Conservation (phyloP, 2,888 invertebrate species). For the Silvanus unidentatus region DNA sequence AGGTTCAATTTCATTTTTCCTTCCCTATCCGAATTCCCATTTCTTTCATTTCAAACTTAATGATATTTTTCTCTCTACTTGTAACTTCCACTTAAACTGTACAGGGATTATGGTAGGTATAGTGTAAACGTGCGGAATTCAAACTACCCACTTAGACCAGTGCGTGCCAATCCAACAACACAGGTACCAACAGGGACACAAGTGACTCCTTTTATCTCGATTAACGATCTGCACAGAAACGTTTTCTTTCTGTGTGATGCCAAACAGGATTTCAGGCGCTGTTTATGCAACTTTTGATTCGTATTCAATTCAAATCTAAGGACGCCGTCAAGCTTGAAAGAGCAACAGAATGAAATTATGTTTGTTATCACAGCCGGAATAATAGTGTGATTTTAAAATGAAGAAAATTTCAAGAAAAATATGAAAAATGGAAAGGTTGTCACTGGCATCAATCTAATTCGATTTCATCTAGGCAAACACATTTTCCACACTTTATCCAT, state of each 20-base stretch:
- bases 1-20: slow-evolving; percentile 2
- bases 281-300: not conserved
- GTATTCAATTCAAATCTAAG: not conserved
- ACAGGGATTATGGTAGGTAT: slow-evolving; percentile 10
- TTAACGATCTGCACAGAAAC: slow-evolving; percentile 29
- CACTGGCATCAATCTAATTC: too few species aligned
- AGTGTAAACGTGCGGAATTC: slow-evolving; percentile 24
- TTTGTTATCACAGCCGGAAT: too few species aligned
- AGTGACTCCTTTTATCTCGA: slow-evolving; percentile 25
- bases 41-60: too few species aligned
- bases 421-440: too few species aligned
- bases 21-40: not conserved
- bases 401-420: too few species aligned
- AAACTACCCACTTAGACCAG: slow-evolving; percentile 28
- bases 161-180: slow-evolving; percentile 19
- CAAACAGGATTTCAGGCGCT: too few species aligned
- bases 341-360: too few species aligned
- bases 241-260: slow-evolving; percentile 31
- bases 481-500: too few species aligned
- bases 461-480: too few species aligned
- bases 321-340: not conserved
- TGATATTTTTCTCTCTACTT: not conserved
- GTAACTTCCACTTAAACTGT: slow-evolving; percentile 1
- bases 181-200: slow-evolving; percentile 30
- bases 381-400: too few species aligned